These are phyloP conservation scores for Montipora cactus DNA, from an alignment of 64 coral and sea anemone genomes.

Conservation along the genomic window DNA sequence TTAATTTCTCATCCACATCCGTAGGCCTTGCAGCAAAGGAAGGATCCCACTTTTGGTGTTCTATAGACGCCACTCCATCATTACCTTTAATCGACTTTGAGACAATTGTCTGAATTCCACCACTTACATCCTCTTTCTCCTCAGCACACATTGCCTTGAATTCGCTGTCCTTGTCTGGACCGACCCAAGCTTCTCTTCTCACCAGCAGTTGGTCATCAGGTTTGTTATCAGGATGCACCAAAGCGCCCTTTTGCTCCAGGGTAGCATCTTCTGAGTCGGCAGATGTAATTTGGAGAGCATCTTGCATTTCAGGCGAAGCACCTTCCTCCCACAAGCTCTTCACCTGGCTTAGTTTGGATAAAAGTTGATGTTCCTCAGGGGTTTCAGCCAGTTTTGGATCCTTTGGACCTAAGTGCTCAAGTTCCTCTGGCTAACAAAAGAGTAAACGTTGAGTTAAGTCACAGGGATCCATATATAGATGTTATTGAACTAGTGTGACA, in stretches of 20 bases:
- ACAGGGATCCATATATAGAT: too few relatives aligned
- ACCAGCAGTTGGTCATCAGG: not conserved
- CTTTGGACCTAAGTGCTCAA: conserved; percentile 4
- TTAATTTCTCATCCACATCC: not conserved
- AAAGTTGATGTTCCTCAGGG: conserved; percentile 54
- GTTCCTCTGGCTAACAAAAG: not conserved
- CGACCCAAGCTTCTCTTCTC: conserved; percentile 6
- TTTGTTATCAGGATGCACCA: not conserved
- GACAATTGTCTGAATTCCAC: too few relatives aligned
- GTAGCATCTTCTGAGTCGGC: not conserved
- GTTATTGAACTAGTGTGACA: too few relatives aligned
- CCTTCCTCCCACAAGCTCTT: conserved; percentile 40
- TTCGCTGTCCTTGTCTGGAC: not conserved
- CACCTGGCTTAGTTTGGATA: conserved; percentile 63
- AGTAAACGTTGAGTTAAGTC: too few relatives aligned
- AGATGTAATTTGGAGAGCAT: not conserved
- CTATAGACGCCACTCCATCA: too few relatives aligned
- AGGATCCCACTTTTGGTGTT: not conserved
- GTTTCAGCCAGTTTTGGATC: conserved; percentile 42
- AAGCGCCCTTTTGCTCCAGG: not conserved
- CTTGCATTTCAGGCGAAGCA: not conserved
- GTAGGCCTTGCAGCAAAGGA: not conserved
- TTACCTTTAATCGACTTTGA: too few relatives aligned
- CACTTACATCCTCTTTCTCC: not conserved
- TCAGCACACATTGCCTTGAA: not conserved